A percentile compares a stretch with the other conserved stretches of the same genome.
phyloP scores from a whole-genome alignment of 2,797 vertebrate species.

The Carapus acus region DNA sequence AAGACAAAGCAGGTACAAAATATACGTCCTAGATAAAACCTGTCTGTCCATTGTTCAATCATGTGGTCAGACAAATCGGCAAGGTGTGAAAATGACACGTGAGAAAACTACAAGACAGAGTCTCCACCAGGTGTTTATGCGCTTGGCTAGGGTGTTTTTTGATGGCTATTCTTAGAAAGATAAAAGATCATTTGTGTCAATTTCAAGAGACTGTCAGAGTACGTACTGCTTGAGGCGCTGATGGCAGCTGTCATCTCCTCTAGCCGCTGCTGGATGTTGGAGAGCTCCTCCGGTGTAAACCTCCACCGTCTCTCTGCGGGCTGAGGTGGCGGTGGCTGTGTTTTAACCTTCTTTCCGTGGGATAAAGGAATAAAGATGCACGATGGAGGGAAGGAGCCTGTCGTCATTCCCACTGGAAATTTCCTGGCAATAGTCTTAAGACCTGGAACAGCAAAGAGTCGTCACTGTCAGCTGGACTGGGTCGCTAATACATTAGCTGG shows the following conservation, averaged over 20 bases:
- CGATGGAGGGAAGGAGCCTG: conserved; percentile 74
- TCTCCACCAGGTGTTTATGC: too few relatives aligned
- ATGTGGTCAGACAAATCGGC: too few relatives aligned
- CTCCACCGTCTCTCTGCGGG: conserved; percentile 78
- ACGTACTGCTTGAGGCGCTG: conserved; percentile 77
- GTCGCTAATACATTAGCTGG: too few relatives aligned
- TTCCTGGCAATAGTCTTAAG: conserved; percentile 87
- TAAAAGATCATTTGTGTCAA: background rate
- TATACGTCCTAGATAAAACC: too few relatives aligned
- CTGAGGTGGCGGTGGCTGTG: background rate
- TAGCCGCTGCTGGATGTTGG: conserved; percentile 78
- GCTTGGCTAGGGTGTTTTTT: too few relatives aligned
- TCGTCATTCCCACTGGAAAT: conserved; percentile 83
- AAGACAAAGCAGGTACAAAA: too few relatives aligned
- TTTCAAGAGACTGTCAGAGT: too few relatives aligned
- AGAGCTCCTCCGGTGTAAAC: conserved; percentile 80
- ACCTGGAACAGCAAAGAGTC: conserved; percentile 63
- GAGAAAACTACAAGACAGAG: too few relatives aligned
- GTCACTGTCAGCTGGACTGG: too few relatives aligned
- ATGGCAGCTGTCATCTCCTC: conserved; percentile 72
- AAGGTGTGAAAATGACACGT: too few relatives aligned
- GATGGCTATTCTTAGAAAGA: too few relatives aligned
- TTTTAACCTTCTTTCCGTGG: conserved; percentile 48
- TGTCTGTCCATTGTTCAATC: too few relatives aligned
- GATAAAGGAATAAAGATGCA: conserved; percentile 61